Conservation (phyloP, 2,113 vertebrate species). For the Paradisaea rubra region DNA sequence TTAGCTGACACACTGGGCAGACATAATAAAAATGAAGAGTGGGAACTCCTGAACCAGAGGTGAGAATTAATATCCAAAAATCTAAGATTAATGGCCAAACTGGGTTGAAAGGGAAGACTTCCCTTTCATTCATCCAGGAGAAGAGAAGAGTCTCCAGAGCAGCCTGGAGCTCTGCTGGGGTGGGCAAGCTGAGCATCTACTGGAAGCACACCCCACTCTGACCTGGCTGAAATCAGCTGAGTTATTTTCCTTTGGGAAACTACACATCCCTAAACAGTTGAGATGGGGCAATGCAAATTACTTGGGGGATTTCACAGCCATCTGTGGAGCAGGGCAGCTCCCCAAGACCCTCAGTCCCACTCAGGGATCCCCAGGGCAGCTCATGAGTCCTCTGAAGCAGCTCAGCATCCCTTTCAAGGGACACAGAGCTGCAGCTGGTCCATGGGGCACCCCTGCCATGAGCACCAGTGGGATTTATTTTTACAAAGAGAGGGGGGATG, state of each 20-base stretch:
- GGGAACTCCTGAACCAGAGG: neutral
- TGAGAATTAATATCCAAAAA: neutral
- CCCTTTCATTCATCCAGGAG: neutral
- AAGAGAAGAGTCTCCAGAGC: neutral
- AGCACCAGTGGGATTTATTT: neutral
- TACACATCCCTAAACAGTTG: neutral
- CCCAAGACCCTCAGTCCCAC: neutral
- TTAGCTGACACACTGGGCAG: neutral
- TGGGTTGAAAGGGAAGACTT: neutral
- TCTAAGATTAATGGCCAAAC: neutral
- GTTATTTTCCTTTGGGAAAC: neutral
- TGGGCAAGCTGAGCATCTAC: neutral
- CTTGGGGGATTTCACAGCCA: neutral
- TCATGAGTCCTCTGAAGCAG: neutral
- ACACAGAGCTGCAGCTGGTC: neutral
- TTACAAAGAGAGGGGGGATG: neutral
- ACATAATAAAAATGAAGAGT: neutral
- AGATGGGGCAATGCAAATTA: rapidly evolving
- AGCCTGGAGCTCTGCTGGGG: neutral
- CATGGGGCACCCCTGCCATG: neutral
- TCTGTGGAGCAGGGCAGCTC: neutral
- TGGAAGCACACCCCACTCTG: neutral
- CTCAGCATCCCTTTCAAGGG: neutral
- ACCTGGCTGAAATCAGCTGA: rapidly evolving
- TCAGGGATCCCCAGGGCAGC: neutral